A percentile compares a stretch with the other conserved stretches of the same genome.
Conservation (phyloP, 2,888 invertebrate genomes). For the Charanyca ferruginea region DNA sequence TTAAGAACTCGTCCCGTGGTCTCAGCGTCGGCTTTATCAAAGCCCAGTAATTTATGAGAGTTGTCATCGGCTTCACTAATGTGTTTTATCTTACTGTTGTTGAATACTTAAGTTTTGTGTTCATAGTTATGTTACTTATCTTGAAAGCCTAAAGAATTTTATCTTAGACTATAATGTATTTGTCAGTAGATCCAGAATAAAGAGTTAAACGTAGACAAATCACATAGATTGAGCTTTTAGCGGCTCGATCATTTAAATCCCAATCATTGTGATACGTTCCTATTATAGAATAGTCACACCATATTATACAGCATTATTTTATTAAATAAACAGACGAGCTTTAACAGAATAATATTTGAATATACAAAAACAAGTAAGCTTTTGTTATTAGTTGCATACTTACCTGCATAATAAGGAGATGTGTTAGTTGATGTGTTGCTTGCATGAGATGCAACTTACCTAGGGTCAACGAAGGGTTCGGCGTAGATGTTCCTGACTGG, state of each 20-base stretch:
- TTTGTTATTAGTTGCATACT: constrained; percentile 55
- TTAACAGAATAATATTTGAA: not conserved
- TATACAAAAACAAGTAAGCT: constrained; percentile 25
- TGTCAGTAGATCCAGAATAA: constrained; percentile 33
- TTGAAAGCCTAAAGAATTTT: constrained; percentile 49
- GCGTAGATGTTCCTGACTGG: constrained; percentile 93
- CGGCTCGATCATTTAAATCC: constrained; percentile 28
- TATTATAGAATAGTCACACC: not conserved
- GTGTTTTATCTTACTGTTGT: constrained; percentile 76
- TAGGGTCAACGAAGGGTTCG: constrained; percentile 92
- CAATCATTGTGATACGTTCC: constrained; percentile 19
- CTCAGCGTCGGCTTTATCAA: constrained; percentile 79
- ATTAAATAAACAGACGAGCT: not conserved
- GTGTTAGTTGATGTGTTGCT: constrained; percentile 57
- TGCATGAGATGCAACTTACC: constrained; percentile 79
- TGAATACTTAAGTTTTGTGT: constrained; percentile 59
- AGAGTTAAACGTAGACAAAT: constrained; percentile 45
- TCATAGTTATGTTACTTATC: constrained; percentile 53
- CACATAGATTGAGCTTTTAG: constrained; percentile 34
- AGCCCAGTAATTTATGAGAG: constrained; percentile 81
- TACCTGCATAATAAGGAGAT: constrained; percentile 46
- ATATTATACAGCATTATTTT: not conserved
- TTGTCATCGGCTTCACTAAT: constrained; percentile 75
- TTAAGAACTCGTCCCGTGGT: constrained; percentile 75
- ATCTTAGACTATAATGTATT: constrained; percentile 43